Evolutionary conservation across 1,140 invertebrate species (phyloP).

Genomic region (Drosophila virilis): DNA sequence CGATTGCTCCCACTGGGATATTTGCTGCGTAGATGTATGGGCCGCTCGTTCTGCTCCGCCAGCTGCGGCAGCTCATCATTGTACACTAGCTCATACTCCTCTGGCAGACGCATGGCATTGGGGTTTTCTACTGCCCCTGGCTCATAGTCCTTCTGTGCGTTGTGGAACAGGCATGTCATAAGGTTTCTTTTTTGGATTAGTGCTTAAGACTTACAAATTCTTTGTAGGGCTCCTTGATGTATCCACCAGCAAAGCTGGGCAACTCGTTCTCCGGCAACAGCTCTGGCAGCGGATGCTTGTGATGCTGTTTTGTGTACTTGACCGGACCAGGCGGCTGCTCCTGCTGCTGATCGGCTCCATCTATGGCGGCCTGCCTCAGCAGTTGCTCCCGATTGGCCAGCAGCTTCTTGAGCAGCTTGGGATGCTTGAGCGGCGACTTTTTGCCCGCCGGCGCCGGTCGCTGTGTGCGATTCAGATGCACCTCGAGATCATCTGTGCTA

Average conservation of each 20-base stretch:
- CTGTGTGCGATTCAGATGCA: conserved; percentile 79
- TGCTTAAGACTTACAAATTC: conserved; percentile 57
- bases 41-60: conserved; percentile 65
- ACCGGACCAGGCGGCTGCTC: conserved; percentile 10
- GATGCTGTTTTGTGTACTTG: conserved; percentile 51
- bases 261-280: conserved; percentile 66
- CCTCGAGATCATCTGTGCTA: conserved; percentile 85
- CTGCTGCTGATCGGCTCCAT: conserved; percentile 19
- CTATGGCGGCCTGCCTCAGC: conserved; percentile 57
- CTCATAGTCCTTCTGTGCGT: conserved; percentile 63
- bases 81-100: conserved; percentile 70
- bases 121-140: conserved; percentile 42
- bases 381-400: conserved; percentile 74
- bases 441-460: conserved; percentile 56
- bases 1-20: conserved; percentile 73
- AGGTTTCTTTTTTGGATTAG: not conserved
- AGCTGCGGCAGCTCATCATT: conserved; percentile 66
- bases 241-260: conserved; percentile 47
- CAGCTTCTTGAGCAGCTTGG: conserved; percentile 81
- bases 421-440: conserved; percentile 79
- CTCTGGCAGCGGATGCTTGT: conserved; percentile 63
- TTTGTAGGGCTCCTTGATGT: conserved; percentile 60
- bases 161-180: not conserved
- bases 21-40: conserved; percentile 76
- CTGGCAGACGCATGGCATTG: conserved; percentile 58